phyloP scores from a whole-genome alignment of 1,140 invertebrate species.

The Halictus rubicundus region DNA sequence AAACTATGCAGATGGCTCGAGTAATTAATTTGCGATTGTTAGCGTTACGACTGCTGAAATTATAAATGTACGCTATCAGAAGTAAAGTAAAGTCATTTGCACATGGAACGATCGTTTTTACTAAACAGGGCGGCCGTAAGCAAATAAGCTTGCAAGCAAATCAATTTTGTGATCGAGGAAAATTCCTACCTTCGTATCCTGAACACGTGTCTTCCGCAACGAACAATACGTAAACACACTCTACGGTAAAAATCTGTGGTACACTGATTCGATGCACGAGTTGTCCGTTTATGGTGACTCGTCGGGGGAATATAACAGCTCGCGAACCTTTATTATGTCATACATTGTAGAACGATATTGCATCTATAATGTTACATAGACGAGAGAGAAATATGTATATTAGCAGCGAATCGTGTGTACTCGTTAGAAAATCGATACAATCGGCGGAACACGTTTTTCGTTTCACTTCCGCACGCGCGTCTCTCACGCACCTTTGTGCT shows the following conservation, averaged over 20 bases:
- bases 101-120: not conserved
- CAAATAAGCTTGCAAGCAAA: not conserved
- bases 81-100: no score
- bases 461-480: not conserved
- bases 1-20: no score
- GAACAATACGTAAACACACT: not conserved
- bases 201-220: not conserved
- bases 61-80: no score
- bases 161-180: not conserved
- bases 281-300: no score
- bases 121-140: no score
- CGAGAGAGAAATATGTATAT: not conserved
- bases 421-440: slow-evolving; percentile 37
- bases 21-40: no score
- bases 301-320: not conserved
- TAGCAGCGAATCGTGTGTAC: not conserved
- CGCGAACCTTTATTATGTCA: not conserved
- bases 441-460: not conserved
- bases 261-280: not conserved
- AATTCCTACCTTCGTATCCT: slow-evolving; percentile 1
- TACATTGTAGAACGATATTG: not conserved
- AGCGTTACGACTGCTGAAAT: no score
- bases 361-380: not conserved
- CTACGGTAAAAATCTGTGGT: not conserved
- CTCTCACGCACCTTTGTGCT: not conserved